A percentile compares a stretch with the other conserved stretches of the same genome.
These are phyloP conservation scores for Cyprinodon brontotheroides DNA, from an alignment of 2,113 vertebrate species.

Conservation along the genomic window DNA sequence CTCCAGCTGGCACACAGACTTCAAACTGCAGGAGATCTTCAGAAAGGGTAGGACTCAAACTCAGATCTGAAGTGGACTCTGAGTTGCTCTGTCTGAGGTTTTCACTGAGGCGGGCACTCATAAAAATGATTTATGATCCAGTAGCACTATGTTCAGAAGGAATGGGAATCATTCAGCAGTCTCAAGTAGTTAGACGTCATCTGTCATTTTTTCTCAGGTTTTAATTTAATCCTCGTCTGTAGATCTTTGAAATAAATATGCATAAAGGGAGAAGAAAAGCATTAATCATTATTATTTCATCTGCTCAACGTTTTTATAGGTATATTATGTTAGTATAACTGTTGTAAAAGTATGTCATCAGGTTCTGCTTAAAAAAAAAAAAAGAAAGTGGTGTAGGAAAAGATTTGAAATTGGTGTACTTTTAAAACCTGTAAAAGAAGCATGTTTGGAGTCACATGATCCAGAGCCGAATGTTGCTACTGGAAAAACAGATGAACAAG, in stretches of 20 bases:
- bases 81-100: background rate
- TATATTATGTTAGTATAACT: no score
- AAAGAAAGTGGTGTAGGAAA: no score
- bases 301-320: no score
- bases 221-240: no score
- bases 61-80: background rate
- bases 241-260: background rate
- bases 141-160: background rate
- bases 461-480: no score
- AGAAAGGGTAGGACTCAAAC: conserved; percentile 86
- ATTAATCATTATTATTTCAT: no score
- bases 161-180: background rate
- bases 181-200: background rate
- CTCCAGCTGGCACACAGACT: conserved; percentile 88
- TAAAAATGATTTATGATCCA: background rate
- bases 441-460: no score
- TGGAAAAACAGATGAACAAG: no score
- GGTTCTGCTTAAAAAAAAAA: no score
- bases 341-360: no score
- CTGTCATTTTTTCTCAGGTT: background rate
- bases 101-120: background rate
- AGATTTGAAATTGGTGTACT: no score
- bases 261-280: background rate
- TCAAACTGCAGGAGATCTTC: conserved; percentile 96
- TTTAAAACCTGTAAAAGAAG: no score